phyloP scores from a whole-genome alignment of 2,888 invertebrate species.

The Hoplodrina blanda region DNA sequence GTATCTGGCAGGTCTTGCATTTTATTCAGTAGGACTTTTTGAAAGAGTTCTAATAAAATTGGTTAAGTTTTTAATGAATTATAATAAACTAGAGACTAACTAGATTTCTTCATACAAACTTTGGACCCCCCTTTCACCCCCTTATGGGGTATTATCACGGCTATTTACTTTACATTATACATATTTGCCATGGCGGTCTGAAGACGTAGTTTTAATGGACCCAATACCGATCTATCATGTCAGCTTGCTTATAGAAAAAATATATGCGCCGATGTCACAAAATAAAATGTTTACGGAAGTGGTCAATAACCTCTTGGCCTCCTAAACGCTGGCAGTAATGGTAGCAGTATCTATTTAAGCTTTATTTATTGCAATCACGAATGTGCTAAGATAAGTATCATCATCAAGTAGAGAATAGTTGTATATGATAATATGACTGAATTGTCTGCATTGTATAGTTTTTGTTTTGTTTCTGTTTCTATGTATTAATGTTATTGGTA shows the following conservation, averaged over 20 bases:
- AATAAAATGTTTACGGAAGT: constrained; percentile 3
- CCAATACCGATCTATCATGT: constrained; percentile 31
- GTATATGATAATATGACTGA: no score
- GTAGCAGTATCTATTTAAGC: background rate
- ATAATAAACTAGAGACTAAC: no score
- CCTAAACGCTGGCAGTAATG: background rate
- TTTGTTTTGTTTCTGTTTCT: no score
- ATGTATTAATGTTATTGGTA: no score
- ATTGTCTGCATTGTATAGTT: no score
- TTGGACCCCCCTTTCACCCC: no score
- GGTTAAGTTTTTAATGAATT: no score
- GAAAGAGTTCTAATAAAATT: no score
- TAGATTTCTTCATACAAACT: no score
- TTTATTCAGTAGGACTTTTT: constrained; percentile 1
- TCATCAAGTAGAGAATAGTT: no score
- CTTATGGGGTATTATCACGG: background rate
- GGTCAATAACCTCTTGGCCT: background rate
- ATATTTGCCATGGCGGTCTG: background rate
- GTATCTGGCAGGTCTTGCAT: constrained; percentile 1
- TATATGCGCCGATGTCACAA: background rate
- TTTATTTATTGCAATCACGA: background rate
- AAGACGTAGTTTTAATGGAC: constrained; percentile 20
- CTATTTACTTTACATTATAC: constrained; percentile 3
- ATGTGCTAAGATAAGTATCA: background rate
- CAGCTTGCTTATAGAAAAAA: constrained; percentile 26